Evolutionary conservation across 2,113 vertebrate species (phyloP).

Genomic region (Cisticola juncidis): DNA sequence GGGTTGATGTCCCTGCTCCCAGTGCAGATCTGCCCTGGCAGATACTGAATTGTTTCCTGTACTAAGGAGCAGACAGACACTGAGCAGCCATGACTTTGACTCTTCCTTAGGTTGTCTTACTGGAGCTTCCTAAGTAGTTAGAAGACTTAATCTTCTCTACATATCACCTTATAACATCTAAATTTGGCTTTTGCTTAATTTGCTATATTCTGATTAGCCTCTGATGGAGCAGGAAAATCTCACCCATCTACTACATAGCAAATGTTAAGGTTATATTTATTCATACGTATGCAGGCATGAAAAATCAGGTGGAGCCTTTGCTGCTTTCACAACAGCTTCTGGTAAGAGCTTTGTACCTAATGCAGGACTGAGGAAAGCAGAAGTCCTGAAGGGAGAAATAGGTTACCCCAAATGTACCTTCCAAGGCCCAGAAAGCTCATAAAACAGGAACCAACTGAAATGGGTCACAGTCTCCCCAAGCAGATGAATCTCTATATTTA

Average conservation of each 20-base stretch:
- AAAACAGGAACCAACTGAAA: background rate
- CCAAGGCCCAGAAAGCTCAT: background rate
- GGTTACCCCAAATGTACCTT: background rate
- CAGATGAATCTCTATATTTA: background rate
- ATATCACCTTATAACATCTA: background rate
- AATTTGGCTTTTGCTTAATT: background rate
- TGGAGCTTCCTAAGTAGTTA: background rate
- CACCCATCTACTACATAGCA: fast-evolving
- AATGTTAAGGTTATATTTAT: background rate
- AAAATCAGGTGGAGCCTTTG: background rate
- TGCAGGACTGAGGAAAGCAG: background rate
- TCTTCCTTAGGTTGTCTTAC: background rate
- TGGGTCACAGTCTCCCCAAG: background rate
- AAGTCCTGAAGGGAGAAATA: background rate
- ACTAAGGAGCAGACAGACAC: background rate
- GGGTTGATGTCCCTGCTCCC: background rate
- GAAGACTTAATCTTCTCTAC: background rate
- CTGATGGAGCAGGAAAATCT: background rate
- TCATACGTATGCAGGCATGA: background rate
- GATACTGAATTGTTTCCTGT: background rate
- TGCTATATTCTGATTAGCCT: background rate
- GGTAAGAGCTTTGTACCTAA: background rate
- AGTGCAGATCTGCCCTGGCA: background rate
- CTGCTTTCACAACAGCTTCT: background rate
- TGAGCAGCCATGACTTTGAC: background rate